Conservation (phyloP, 1,140 invertebrate genomes). For the Campodea augens region DNA sequence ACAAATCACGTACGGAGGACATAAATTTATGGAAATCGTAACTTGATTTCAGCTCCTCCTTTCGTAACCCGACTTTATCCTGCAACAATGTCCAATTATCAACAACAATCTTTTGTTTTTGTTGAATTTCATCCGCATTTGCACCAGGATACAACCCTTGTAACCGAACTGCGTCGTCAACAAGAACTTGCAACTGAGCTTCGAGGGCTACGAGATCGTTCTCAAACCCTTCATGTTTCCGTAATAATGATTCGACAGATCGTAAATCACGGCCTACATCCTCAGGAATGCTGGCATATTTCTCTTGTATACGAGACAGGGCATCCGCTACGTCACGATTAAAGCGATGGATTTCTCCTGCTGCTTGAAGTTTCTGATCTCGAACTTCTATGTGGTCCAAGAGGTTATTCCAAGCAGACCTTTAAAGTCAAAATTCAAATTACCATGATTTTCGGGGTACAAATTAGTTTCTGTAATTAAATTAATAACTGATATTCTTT, state of each 20-base stretch:
- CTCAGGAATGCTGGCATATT: constrained; percentile 59
- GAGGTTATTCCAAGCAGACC: constrained; percentile 70
- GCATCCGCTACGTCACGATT: constrained; percentile 90
- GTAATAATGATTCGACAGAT: constrained; percentile 58
- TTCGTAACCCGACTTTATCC: constrained; percentile 52
- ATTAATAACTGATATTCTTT: background rate
- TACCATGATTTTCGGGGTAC: no score
- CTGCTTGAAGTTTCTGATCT: constrained; percentile 68
- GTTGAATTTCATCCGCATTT: constrained; percentile 71
- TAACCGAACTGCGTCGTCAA: constrained; percentile 76
- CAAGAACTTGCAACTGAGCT: constrained; percentile 71
- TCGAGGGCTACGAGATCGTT: constrained; percentile 87
- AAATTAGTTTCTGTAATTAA: background rate
- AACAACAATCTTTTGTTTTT: constrained; percentile 64
- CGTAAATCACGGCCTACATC: constrained; percentile 75
- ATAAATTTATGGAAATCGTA: constrained; percentile 77
- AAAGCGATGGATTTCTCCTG: constrained; percentile 90
- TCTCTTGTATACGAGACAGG: constrained; percentile 71
- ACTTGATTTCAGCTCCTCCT: constrained; percentile 63
- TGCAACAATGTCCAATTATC: constrained; percentile 75
- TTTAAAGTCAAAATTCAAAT: constrained; percentile 23
- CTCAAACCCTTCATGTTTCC: constrained; percentile 84
- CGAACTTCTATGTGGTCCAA: constrained; percentile 67
- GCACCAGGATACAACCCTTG: constrained; percentile 77
- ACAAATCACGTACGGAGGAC: constrained; percentile 68